Conservation (phyloP, 2,888 invertebrate species). For the Anoplius nigerrimus region DNA sequence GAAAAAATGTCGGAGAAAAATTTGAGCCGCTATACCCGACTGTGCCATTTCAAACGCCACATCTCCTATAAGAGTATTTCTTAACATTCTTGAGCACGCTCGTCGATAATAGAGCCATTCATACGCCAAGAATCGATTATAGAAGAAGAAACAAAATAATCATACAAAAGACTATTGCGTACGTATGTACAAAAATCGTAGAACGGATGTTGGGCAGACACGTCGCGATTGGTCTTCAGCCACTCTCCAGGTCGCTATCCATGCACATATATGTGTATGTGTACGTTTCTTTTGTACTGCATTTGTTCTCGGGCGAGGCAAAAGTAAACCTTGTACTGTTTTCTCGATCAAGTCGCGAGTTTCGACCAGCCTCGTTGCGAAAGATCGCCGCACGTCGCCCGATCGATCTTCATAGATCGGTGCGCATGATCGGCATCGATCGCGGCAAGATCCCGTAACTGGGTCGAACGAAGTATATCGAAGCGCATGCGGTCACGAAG, state of each 20-base stretch:
- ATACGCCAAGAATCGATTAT: slow-evolving; percentile 21
- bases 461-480: slow-evolving; percentile 19
- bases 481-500: not conserved
- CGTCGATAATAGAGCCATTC: slow-evolving; percentile 14
- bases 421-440: slow-evolving; percentile 5
- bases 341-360: not conserved
- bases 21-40: no score
- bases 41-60: no score
- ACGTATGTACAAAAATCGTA: slow-evolving; percentile 29
- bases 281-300: not conserved
- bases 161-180: slow-evolving; percentile 3
- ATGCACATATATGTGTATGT: no score
- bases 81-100: not conserved
- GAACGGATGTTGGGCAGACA: slow-evolving; percentile 18
- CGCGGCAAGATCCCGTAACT: not conserved
- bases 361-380: not conserved
- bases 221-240: slow-evolving; percentile 7
- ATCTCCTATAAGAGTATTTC: not conserved
- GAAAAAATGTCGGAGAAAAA: no score
- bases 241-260: not conserved
- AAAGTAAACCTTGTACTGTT: slow-evolving; percentile 7
- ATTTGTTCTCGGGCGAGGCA: not conserved
- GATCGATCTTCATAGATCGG: slow-evolving; percentile 8
- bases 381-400: not conserved
- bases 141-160: slow-evolving; percentile 26